Evolutionary conservation across 2,797 vertebrate species (phyloP).

Genomic region (Smutsia gigantea): DNA sequence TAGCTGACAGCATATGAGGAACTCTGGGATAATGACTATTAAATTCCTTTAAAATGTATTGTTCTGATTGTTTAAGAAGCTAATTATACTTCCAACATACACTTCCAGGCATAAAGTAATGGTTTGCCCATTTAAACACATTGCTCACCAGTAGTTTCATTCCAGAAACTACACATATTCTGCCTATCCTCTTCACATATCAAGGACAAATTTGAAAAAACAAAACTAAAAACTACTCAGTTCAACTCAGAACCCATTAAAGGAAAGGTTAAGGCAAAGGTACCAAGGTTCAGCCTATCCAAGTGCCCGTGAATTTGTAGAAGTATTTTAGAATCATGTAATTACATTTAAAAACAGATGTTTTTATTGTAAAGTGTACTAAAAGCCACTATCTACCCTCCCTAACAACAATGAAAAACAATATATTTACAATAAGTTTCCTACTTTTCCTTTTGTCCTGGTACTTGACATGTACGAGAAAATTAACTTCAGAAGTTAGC

Average conservation of each 20-base stretch:
- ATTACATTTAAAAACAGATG: constrained; percentile 62
- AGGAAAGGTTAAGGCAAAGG: constrained; percentile 62
- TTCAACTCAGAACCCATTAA: constrained; percentile 73
- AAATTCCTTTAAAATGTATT: constrained; percentile 20
- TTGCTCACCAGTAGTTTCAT: background rate
- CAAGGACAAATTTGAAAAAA: constrained; percentile 71
- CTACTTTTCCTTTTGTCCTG: constrained; percentile 54
- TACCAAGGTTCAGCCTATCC: constrained; percentile 66
- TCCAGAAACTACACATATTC: background rate
- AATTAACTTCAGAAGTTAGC: constrained; percentile 64
- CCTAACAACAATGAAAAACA: constrained; percentile 50
- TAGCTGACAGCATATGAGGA: background rate
- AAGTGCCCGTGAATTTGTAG: constrained; percentile 43
- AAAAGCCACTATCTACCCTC: constrained; percentile 59
- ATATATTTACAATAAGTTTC: constrained; percentile 46
- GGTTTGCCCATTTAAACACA: background rate
- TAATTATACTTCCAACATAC: background rate
- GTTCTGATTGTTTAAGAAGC: constrained; percentile 17
- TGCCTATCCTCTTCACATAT: background rate
- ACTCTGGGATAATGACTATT: background rate
- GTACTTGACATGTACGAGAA: constrained; percentile 33
- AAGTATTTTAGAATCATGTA: constrained; percentile 67
- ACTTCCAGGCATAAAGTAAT: background rate
- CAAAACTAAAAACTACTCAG: constrained; percentile 16
- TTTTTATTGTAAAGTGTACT: constrained; percentile 49